These are phyloP conservation scores for Melinaea marsaeus DNA, from an alignment of 2,888 invertebrate species.

Conservation along the genomic window DNA sequence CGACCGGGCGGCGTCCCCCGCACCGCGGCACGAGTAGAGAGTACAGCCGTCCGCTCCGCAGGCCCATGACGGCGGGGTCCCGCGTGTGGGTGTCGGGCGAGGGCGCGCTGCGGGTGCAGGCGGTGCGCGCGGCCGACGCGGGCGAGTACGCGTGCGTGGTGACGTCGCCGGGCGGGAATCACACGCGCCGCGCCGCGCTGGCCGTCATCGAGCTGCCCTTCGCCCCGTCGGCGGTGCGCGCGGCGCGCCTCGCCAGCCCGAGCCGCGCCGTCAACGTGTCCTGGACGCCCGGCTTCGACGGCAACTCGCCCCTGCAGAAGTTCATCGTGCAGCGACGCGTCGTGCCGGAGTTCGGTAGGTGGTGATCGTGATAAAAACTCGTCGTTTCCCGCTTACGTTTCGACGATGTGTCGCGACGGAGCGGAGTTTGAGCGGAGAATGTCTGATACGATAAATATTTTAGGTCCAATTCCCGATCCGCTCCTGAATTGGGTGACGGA, in stretches of 20 bases:
- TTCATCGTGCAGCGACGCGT: constrained; percentile 95
- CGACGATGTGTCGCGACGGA: too few relatives aligned
- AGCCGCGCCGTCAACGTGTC: constrained; percentile 91
- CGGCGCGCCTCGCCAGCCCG: constrained; percentile 80
- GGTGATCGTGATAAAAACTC: neutral
- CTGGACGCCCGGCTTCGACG: constrained; percentile 98
- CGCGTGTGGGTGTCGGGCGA: constrained; percentile 86
- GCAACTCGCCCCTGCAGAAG: constrained; percentile 95
- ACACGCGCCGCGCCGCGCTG: constrained; percentile 89
- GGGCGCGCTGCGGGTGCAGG: constrained; percentile 91
- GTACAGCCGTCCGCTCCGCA: constrained; percentile 29
- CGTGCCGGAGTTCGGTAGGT: constrained; percentile 90
- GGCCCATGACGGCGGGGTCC: constrained; percentile 78
- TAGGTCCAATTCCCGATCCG: constrained; percentile 91
- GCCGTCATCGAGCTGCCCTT: constrained; percentile 95
- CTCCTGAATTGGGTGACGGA: constrained; percentile 93
- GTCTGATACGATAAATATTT: constrained; percentile 5
- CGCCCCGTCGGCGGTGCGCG: constrained; percentile 92
- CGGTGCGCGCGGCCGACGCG: constrained; percentile 94
- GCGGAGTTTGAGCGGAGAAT: neutral
- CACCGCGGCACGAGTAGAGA: neutral
- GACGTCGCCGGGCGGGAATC: constrained; percentile 93
- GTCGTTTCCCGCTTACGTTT: too few relatives aligned
- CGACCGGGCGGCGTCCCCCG: neutral
- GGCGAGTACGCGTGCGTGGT: constrained; percentile 96